phyloP scores from a whole-genome alignment of 2,113 vertebrate genomes.

The Sander lucioperca region DNA sequence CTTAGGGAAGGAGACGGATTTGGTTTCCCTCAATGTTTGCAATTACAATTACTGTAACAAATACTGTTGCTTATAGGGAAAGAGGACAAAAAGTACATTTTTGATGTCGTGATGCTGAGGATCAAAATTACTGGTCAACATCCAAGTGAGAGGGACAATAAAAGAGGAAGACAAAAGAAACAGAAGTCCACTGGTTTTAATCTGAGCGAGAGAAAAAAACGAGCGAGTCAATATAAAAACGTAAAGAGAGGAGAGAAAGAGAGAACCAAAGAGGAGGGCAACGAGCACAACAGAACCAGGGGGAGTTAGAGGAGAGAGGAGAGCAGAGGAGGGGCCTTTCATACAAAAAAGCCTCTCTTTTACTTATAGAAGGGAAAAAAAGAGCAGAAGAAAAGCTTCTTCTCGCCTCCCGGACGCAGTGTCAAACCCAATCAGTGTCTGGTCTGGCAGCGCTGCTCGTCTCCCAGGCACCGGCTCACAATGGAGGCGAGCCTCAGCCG shows the following conservation, averaged over 20 bases:
- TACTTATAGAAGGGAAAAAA: slow-evolving; percentile 67
- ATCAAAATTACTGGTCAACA: slow-evolving; percentile 65
- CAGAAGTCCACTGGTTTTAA: slow-evolving; percentile 65
- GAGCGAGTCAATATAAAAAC: slow-evolving; percentile 61
- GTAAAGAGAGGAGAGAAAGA: slow-evolving; percentile 60
- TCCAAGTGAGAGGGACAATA: slow-evolving; percentile 62
- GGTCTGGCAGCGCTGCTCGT: slow-evolving; percentile 72
- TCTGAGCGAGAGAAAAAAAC: slow-evolving; percentile 54
- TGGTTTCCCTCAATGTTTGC: slow-evolving; percentile 29
- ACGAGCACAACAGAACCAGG: slow-evolving; percentile 65
- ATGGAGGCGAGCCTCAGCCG: slow-evolving; percentile 88
- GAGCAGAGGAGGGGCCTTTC: slow-evolving; percentile 70
- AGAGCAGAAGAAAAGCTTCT: slow-evolving; percentile 79
- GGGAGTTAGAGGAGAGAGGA: slow-evolving; percentile 58
- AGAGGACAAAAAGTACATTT: slow-evolving; percentile 53
- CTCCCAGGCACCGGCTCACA: slow-evolving; percentile 86
- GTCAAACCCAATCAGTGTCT: slow-evolving; percentile 98
- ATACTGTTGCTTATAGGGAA: slow-evolving; percentile 12
- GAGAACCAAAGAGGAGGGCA: slow-evolving; percentile 47
- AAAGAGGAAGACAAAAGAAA: slow-evolving; percentile 62
- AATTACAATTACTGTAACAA: slow-evolving; percentile 17
- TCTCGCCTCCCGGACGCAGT: slow-evolving; percentile 92
- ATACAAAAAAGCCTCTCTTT: slow-evolving; percentile 66
- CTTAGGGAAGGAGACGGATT: slow-evolving; percentile 34
- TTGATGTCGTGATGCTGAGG: slow-evolving; percentile 46